Base-by-base conservation (phyloP, 2,113 vertebrate genomes). In the Philantomba maxwellii region DNA sequence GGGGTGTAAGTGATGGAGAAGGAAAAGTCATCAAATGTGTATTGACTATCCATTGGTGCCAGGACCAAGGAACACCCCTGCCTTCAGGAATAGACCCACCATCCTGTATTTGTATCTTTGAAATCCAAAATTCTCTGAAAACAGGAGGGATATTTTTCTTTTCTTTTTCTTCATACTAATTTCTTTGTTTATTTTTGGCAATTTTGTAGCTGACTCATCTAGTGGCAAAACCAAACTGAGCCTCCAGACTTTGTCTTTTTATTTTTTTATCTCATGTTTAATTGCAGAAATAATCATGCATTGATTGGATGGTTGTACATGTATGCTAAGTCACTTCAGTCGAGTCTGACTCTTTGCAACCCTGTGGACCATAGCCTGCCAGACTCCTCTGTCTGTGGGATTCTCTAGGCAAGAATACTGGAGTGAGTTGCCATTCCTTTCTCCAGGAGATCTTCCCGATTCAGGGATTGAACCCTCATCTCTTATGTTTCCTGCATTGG, bases 51-150 rank as follows among this genome's bases (percentile, higher is more conserved):
- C 28, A 3, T 14, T 19, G 21, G 2, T n/a, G 75, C 33, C 47
- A 39, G 64, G 53, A 36, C 57, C 4, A 30, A 26, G 47, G 43
- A 81, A 53, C 53, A 19, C n/a, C 21, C 17, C 25, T 25, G 5
- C 7, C 1, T 36, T 11, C 0, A 16, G 45, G 19, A 43, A 11
- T 7, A 66, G 47, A 28, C 21, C 14, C 3, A 5, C 53, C 7
- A 7, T 47, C 26, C 49, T 82, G 0, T 64, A 4, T 45, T 11
- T 19, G 6, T 19, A 28, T 14, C 58, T 80, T 62, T 66, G 80
- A 96, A 70, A 83, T 57, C 19, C 62, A n/a, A 8, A 81, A 91
- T 14, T 9, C 81, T 78, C 75, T 77, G n/a, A 45, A 90, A 90
- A n/a, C 7, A 64, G 53, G 66, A 21, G 11, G 2, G 1, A 28